Evolutionary conservation across 2,888 invertebrate genomes (phyloP).

Genomic region (Vanessa cardui): DNA sequence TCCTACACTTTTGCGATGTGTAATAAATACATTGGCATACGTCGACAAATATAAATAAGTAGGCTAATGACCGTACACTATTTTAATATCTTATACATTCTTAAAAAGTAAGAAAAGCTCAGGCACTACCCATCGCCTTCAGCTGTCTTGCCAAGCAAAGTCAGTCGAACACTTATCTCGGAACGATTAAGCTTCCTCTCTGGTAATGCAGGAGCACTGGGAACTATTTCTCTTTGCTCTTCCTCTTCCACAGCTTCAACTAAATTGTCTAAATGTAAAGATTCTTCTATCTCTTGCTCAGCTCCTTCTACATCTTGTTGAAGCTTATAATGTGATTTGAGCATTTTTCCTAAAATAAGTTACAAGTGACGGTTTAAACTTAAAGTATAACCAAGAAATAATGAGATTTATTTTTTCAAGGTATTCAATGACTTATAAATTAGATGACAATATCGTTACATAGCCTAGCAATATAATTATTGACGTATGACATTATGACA

Average conservation of each 20-base stretch:
- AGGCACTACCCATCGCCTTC: slow-evolving; percentile 69
- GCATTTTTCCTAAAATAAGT: slow-evolving; percentile 46
- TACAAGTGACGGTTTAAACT: not conserved
- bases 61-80: no score
- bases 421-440: no score
- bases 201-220: slow-evolving; percentile 21
- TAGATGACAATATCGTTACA: not conserved
- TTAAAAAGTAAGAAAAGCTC: no score
- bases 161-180: slow-evolving; percentile 65
- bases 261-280: slow-evolving; percentile 23
- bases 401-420: no score
- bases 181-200: slow-evolving; percentile 53
- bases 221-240: slow-evolving; percentile 33
- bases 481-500: not conserved
- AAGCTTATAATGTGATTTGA: slow-evolving; percentile 64
- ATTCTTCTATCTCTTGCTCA: slow-evolving; percentile 16
- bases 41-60: no score
- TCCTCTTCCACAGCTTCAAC: slow-evolving; percentile 44
- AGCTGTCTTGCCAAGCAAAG: slow-evolving; percentile 73
- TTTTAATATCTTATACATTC: no score
- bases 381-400: no score
- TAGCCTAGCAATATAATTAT: not conserved
- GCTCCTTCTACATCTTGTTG: slow-evolving; percentile 36
- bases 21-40: no score
- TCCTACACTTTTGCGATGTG: no score